Percentiles rank a stretch among this genome's conserved stretches.
These are phyloP conservation scores for Halcyon leucocephala DNA, from an alignment of 2,797 vertebrate genomes.

Conservation along the genomic window DNA sequence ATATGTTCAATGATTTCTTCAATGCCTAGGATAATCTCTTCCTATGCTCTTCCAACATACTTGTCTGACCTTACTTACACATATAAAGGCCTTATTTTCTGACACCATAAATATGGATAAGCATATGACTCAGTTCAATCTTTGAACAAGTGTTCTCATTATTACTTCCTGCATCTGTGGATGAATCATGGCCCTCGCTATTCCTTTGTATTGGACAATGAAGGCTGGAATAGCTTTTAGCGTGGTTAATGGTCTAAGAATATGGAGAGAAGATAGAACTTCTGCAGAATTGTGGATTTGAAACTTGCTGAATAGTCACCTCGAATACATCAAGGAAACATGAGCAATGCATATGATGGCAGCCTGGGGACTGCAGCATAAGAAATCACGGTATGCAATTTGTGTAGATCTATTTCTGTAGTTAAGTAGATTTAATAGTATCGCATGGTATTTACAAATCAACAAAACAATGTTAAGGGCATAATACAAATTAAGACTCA, in stretches of 20 bases:
- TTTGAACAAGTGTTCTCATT: slow-evolving; percentile 25
- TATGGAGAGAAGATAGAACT: not conserved
- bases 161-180: slow-evolving; percentile 50
- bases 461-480: not conserved
- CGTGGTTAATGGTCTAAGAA: not conserved
- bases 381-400: not conserved
- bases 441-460: not conserved
- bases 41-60: not conserved
- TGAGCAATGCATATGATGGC: not conserved
- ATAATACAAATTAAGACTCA: not conserved
- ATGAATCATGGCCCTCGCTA: slow-evolving; percentile 8
- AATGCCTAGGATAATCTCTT: not conserved
- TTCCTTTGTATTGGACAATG: not conserved
- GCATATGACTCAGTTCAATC: slow-evolving; percentile 33
- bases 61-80: not conserved
- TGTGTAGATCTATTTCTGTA: not conserved
- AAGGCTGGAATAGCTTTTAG: not conserved
- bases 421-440: not conserved
- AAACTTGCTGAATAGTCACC: not conserved
- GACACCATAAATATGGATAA: slow-evolving; percentile 45
- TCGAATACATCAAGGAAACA: not conserved
- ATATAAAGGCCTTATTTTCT: not conserved
- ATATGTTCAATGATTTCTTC: not conserved
- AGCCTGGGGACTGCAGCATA: not conserved
- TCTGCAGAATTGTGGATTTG: not conserved